These are phyloP conservation scores for Coecobrya sp. DNA, from an alignment of 2,888 invertebrate genomes.

Conservation along the genomic window DNA sequence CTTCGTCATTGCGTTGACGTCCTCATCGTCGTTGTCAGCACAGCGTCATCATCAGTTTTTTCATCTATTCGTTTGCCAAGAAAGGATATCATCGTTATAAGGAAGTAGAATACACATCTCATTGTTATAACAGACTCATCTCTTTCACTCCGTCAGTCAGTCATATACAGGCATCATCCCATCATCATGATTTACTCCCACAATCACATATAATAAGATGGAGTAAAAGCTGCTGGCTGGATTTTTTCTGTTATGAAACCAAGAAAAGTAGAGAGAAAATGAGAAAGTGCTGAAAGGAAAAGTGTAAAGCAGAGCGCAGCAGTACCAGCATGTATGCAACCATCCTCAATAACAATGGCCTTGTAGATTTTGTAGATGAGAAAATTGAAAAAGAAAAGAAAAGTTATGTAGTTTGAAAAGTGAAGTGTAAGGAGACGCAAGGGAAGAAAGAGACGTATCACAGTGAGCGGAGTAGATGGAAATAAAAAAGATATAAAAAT, in stretches of 20 bases:
- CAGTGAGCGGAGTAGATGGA: too few species aligned
- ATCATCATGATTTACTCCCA: neutral
- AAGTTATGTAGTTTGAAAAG: neutral
- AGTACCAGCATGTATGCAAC: conserved; percentile 2
- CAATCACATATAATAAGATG: conserved; percentile 32
- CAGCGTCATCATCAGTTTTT: neutral
- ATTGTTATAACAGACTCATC: neutral
- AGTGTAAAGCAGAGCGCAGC: too few species aligned
- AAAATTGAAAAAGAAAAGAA: conserved; percentile 23
- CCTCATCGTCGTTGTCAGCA: neutral
- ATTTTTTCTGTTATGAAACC: conserved; percentile 37
- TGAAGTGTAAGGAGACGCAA: neutral
- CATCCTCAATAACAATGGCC: conserved; percentile 32
- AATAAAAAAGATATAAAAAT: neutral
- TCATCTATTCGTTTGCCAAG: conserved; percentile 24
- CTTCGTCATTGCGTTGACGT: neutral
- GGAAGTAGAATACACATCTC: neutral
- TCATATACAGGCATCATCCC: conserved; percentile 21
- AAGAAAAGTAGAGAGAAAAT: conserved; percentile 27
- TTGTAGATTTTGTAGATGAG: conserved; percentile 20
- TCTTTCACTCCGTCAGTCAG: conserved; percentile 3
- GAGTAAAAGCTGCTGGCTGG: conserved; percentile 17
- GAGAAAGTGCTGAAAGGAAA: conserved; percentile 34
- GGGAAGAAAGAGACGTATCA: neutral
- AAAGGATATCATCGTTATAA: neutral